These are phyloP conservation scores for Sigmodon hispidus DNA, from an alignment of 2,113 vertebrate genomes.

Conservation along the genomic window DNA sequence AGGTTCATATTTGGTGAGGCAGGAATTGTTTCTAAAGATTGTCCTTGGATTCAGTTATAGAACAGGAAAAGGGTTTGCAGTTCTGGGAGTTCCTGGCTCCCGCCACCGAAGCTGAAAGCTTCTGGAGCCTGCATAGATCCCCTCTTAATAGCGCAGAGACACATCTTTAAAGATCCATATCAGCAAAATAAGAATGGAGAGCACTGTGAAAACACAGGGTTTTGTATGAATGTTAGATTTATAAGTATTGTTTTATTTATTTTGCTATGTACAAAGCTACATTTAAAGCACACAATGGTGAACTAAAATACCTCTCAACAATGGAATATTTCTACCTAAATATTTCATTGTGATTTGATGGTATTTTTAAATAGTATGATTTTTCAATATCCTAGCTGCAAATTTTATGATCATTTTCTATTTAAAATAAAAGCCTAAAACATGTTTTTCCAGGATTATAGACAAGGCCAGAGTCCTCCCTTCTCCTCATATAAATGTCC, in stretches of 20 bases:
- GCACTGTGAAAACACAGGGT: not conserved
- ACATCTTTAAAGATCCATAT: slow-evolving; percentile 51
- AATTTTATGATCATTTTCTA: slow-evolving; percentile 54
- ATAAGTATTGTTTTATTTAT: slow-evolving; percentile 50
- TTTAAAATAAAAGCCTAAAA: slow-evolving; percentile 54
- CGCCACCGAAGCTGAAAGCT: slow-evolving; percentile 46
- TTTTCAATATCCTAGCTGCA: slow-evolving; percentile 41
- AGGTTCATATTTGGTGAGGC: slow-evolving; percentile 71
- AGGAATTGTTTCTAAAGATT: slow-evolving; percentile 79
- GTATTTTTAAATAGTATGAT: slow-evolving; percentile 47
- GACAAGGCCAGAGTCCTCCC: not conserved
- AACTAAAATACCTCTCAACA: slow-evolving; percentile 32
- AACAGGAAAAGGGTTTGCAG: slow-evolving; percentile 75
- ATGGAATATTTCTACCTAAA: slow-evolving; percentile 12
- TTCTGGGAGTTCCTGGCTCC: slow-evolving; percentile 67
- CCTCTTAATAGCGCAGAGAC: slow-evolving; percentile 32
- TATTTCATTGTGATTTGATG: not conserved
- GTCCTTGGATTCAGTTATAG: slow-evolving; percentile 76
- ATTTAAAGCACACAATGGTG: slow-evolving; percentile 30
- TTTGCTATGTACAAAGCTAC: slow-evolving; percentile 44
- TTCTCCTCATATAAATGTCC: slow-evolving; percentile 58
- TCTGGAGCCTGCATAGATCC: slow-evolving; percentile 34
- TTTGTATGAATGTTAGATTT: slow-evolving; percentile 49
- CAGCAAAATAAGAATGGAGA: slow-evolving; percentile 39
- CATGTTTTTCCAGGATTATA: slow-evolving; percentile 45